Base-by-base conservation (phyloP, 2,888 invertebrate genomes). In the Phasia obesa region DNA sequence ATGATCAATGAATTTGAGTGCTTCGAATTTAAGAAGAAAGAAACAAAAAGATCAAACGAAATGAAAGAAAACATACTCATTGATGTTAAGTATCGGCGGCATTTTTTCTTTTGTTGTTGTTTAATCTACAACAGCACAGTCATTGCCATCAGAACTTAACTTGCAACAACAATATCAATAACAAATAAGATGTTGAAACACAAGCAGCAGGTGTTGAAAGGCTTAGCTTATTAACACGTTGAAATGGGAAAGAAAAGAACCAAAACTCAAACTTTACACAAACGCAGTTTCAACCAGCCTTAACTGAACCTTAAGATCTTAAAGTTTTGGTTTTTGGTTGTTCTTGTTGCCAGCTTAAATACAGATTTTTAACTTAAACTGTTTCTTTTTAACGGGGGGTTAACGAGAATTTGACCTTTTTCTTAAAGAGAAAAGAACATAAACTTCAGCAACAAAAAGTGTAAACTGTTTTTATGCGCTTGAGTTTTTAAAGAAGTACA, bases 161-260 rank as follows among this genome's bases (percentile, higher is more conserved):
- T n/a, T n/a, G n/a, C 35, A 27, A 62, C 19, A 42, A 44, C n/a
- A 51, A 51, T 5, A 42, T 6, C 15, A 25, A 7, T 21, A 57
- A 31, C 21, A n/a, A 38, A n/a, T 9, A 25, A 13, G 19, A 55
- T 9, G 4, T 49, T 25, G 17, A 21, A 23, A n/a, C 21, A 57
- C 44, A 42, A 49, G 55, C 59, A 80, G 75, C 80, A 80, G 80
- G 80, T 80, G 80, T 64, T 75, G 42, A 70, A 64, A 75, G 15
- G 49, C 62, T 69, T 25, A 57, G 57, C 69, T 75, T 67, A 55
- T 74, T 69, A 80, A 47, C n/a, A n/a, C 2, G 25, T 65, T n/a
- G 17, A 19, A n/a, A 35, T 11, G 11, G 11, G 35, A 35, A 77
- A 51, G 60, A 76, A 9, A 53, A 23, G 7, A 2, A 25, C 2